Base-by-base conservation (phyloP, 2,113 vertebrate genomes). In the Empidonax alnorum region DNA sequence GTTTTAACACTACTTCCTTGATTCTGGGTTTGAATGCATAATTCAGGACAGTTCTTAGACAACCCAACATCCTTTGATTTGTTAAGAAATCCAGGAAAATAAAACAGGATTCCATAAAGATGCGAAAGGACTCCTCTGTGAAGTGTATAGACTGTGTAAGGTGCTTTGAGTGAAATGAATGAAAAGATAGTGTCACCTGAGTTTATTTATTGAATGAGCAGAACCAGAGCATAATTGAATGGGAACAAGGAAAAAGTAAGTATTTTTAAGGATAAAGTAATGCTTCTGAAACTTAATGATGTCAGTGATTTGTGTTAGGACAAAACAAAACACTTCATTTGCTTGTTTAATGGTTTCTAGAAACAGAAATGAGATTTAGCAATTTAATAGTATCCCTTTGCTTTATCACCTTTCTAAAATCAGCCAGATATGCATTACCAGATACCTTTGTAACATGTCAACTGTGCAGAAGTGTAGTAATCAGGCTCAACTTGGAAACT, bases 401-500 rank as follows among this genome's bases (percentile, higher is more conserved):
- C 15, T 39, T n/a, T 50, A 25, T 17, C 73, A 41, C 7, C 8
- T 49, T 35, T 56, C 22, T 79, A 21, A 73, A 80, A 58, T 47
- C 33, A 61, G 5, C 11, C 33, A 39, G 39, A 9, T 84, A 9
- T 28, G 7, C 9, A 20, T 82, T 65, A 14, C 5, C 27, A 30
- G 2, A 0, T 52, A 13, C 20, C 6, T 77, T 41, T 46, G 25
- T 44, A 56, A 41, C 3, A 15, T 5, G 7, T 10, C 14, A 6
- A 6, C 44, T 42, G 2, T 55, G 21, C 49, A 66, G 49, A 59
- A 35, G 6, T 72, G 49, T 3, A 0, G 21, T 79, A 50, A 55
- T 14, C 6, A 56, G 56, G 12, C 25, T 86, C 1, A 17, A 0
- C 1, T 4, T 77, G 62, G 52, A 77, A 24, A 41, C 12, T 0